These are phyloP conservation scores for Orussus abietinus DNA, from an alignment of 1,140 invertebrate species.

Conservation along the genomic window DNA sequence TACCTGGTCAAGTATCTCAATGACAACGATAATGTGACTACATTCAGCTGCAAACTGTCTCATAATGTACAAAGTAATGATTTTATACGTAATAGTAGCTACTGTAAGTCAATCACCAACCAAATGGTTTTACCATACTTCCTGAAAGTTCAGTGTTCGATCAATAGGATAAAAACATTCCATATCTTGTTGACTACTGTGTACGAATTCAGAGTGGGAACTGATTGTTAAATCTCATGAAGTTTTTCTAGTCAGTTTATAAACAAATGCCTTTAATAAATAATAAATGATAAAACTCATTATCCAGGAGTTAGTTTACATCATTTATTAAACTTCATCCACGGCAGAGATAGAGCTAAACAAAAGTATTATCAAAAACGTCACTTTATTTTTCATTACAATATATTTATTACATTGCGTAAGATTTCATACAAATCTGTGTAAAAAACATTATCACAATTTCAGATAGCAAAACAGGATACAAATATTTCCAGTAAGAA, in stretches of 20 bases:
- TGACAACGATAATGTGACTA: conserved; percentile 15
- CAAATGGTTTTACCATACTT: too few relatives aligned
- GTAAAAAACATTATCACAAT: too few relatives aligned
- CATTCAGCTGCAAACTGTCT: background rate
- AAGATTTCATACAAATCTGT: conserved; percentile 1
- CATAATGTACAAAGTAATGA: background rate
- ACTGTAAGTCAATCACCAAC: conserved; percentile 3
- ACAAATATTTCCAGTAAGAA: too few relatives aligned
- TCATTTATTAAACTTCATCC: background rate
- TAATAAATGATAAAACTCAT: background rate
- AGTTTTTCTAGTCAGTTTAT: background rate
- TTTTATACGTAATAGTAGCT: conserved; percentile 6
- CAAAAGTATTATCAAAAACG: background rate
- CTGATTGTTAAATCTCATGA: background rate
- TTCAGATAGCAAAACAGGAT: too few relatives aligned
- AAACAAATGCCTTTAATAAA: background rate
- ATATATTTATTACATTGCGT: background rate
- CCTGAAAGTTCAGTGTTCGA: background rate
- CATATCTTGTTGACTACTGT: background rate
- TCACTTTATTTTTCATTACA: background rate
- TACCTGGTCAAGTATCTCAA: conserved; percentile 35
- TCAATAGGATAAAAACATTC: background rate
- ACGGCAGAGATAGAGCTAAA: background rate
- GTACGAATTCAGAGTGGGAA: conserved; percentile 1
- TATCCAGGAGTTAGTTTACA: too few relatives aligned